A percentile compares a stretch with the other conserved stretches of the same genome.
Evolutionary conservation across 2,888 invertebrate genomes (phyloP).

Genomic region (Rotaria socialis): DNA sequence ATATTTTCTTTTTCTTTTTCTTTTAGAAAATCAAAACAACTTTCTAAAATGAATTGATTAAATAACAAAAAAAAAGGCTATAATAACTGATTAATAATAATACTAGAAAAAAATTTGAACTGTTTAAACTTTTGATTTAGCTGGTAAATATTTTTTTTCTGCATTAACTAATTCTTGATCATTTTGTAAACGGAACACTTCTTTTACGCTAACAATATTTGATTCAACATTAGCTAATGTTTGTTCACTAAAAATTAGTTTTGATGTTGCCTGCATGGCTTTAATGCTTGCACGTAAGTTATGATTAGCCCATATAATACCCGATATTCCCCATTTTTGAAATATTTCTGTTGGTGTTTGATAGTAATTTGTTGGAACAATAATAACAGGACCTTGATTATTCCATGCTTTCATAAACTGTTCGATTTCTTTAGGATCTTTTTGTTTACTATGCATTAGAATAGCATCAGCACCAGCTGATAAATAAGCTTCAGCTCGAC

Average conservation of each 20-base stretch:
- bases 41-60: not conserved
- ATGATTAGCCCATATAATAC: constrained; percentile 62
- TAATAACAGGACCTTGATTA: constrained; percentile 60
- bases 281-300: constrained; percentile 58
- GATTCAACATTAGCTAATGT: constrained; percentile 56
- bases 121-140: constrained; percentile 40
- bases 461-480: constrained; percentile 59
- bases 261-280: constrained; percentile 59
- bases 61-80: not conserved
- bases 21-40: no score
- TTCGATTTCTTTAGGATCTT: constrained; percentile 60
- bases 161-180: constrained; percentile 59
- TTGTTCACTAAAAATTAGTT: constrained; percentile 56
- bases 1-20: no score
- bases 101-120: not conserved
- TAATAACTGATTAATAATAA: no score
- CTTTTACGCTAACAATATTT: constrained; percentile 59
- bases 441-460: constrained; percentile 60
- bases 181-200: constrained; percentile 59
- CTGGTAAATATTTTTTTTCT: constrained; percentile 60
- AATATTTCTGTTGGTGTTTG: constrained; percentile 58
- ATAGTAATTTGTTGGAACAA: constrained; percentile 61
- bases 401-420: constrained; percentile 61
- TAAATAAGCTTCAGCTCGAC: constrained; percentile 49
- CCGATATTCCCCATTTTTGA: constrained; percentile 58